Evolutionary conservation across 2,888 invertebrate genomes (phyloP), one percentile per base, ranked within the genome.

Genomic region (Chamaedrilus cognettii): DNA sequence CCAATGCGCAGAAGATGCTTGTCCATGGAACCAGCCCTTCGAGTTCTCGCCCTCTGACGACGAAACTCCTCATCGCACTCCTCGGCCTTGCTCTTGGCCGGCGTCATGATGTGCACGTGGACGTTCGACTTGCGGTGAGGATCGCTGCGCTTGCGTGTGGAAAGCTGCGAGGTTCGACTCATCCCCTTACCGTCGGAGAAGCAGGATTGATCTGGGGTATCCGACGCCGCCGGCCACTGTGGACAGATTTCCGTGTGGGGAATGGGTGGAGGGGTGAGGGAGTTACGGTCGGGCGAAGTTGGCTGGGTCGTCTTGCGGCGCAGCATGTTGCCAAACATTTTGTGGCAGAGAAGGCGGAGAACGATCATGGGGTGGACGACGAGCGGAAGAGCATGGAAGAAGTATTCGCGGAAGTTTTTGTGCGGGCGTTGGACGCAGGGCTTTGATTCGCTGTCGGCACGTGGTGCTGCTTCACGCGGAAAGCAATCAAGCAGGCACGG

Each of bases 361-460:
- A 88, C 80, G 61, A 88, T 86, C 42, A 87, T 82, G 1, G 88
- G 87, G 77, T 86, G 86, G 61, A 87, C 83, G 11, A 87, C 83
- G 72, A 86, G 81, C 1, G 87, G 86, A 67, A 87, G 81, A 11
- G 80, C 79, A 68, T 78, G 77, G 55, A 82, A 76, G 15, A 83
- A 74, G 33, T 65, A 70, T 59, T 81, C 80, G 19, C 78, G 67
- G 67, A 82, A 77, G 4, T 78, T 73, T 49, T 74, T 75, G 33
- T 42, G 19, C 23, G 59, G 58, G 7, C 62, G 55, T 35, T 61
- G 65, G 23, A 49, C 7, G 58, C 30, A 30, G 11, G 56, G 23
- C 11, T 19, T 23, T 19, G 56, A 55, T 11, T 30, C 28, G 23
- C 15, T 15, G 55, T 7, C n/a, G 11, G 11, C 55, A 5, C 23